phyloP scores from a whole-genome alignment of 2,113 vertebrate species.

The Notarius lentiginosus region DNA sequence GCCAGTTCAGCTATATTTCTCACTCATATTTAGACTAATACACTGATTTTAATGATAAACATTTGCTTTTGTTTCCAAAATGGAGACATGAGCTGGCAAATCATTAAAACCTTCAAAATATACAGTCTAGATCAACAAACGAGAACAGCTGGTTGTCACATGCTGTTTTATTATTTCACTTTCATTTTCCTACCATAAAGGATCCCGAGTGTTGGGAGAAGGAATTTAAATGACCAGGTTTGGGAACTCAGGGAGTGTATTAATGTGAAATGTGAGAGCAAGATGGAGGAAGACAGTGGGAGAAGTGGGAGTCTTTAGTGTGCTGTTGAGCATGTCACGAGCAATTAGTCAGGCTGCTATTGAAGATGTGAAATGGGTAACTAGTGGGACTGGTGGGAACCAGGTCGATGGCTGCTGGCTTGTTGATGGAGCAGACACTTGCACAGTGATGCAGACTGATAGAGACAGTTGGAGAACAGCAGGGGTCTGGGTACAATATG shows the following conservation, averaged over 20 bases:
- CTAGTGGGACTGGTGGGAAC: not conserved
- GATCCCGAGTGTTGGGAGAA: slow-evolving; percentile 39
- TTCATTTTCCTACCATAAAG: slow-evolving; percentile 28
- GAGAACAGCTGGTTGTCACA: slow-evolving; percentile 34
- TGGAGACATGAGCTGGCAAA: slow-evolving; percentile 22
- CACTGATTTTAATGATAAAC: slow-evolving; percentile 41
- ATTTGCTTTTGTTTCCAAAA: slow-evolving; percentile 25
- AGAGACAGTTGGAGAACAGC: not conserved
- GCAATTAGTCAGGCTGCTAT: slow-evolving; percentile 37
- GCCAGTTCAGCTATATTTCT: slow-evolving; percentile 55
- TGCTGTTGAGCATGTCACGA: slow-evolving; percentile 28
- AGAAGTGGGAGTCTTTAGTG: slow-evolving; percentile 30
- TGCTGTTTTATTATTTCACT: slow-evolving; percentile 31
- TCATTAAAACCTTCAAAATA: slow-evolving; percentile 45
- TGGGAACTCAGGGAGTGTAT: slow-evolving; percentile 26
- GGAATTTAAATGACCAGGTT: slow-evolving; percentile 63
- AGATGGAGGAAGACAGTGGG: slow-evolving; percentile 25
- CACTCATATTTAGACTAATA: slow-evolving; percentile 6
- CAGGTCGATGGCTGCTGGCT: slow-evolving; percentile 19
- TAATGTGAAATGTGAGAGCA: slow-evolving; percentile 9
- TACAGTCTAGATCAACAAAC: slow-evolving; percentile 35
- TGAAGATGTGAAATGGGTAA: slow-evolving; percentile 18
- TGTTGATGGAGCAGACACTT: slow-evolving; percentile 4
- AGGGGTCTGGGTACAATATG: not conserved
- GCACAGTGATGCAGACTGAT: slow-evolving; percentile 2